A percentile compares a stretch with the other conserved stretches of the same genome.
These are phyloP conservation scores for Punctoribates punctum DNA, from an alignment of 2,888 invertebrate genomes.

Conservation along the genomic window DNA sequence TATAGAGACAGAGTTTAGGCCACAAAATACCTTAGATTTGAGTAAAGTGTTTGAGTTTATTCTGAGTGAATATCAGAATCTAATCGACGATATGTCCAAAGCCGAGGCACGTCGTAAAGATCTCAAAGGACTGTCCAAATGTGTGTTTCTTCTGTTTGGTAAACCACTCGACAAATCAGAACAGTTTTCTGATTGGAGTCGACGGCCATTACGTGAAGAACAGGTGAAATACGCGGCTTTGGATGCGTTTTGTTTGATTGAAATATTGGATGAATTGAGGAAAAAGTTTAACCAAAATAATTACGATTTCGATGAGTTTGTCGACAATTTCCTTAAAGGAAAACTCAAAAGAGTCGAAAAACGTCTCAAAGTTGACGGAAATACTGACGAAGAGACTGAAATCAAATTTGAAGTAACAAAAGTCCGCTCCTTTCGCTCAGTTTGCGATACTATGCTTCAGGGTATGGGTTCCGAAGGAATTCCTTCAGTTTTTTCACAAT, in stretches of 20 bases:
- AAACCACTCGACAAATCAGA: slow-evolving; percentile 76
- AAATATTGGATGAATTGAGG: slow-evolving; percentile 67
- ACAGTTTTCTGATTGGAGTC: slow-evolving; percentile 87
- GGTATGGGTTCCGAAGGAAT: slow-evolving; percentile 44
- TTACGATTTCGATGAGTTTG: slow-evolving; percentile 60
- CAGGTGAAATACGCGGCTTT: slow-evolving; percentile 82
- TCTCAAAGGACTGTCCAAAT: slow-evolving; percentile 62
- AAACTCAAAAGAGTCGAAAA: slow-evolving; percentile 46
- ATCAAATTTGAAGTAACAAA: background rate
- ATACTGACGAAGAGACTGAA: background rate
- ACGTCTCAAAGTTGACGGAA: slow-evolving; percentile 35
- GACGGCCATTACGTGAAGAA: slow-evolving; percentile 69
- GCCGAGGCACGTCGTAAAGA: background rate
- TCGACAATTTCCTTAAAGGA: slow-evolving; percentile 59
- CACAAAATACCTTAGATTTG: background rate
- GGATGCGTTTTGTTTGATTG: slow-evolving; percentile 80
- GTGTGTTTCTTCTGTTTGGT: slow-evolving; percentile 73
- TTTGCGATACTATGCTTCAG: slow-evolving; percentile 61
- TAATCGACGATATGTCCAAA: slow-evolving; percentile 10
- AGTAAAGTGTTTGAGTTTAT: background rate
- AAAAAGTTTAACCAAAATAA: slow-evolving; percentile 22
- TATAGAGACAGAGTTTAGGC: slow-evolving; percentile 43
- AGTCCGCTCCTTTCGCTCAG: slow-evolving; percentile 53
- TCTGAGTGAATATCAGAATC: slow-evolving; percentile 1
- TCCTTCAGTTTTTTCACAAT: background rate